phyloP scores from a whole-genome alignment of 2,888 invertebrate species.

The Dryococelus australis region DNA sequence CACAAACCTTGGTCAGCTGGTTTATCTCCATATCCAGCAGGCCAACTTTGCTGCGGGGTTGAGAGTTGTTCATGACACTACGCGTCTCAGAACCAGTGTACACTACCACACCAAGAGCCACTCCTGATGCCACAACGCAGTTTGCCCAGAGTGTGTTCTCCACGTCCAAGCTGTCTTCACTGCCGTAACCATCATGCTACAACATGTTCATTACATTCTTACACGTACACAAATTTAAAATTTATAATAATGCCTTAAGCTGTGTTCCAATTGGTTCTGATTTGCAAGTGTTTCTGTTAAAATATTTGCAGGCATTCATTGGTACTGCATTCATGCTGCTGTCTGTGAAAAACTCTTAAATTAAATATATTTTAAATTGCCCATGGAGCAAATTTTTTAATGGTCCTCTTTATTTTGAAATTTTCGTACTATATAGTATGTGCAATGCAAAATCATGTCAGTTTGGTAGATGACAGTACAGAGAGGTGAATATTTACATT shows the following conservation, averaged over 20 bases:
- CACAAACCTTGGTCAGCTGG: slow-evolving; percentile 84
- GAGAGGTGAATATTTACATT: no score
- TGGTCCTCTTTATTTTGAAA: no score
- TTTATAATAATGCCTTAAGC: background rate
- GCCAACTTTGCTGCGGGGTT: slow-evolving; percentile 95
- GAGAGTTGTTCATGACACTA: slow-evolving; percentile 98
- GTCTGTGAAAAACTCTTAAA: no score
- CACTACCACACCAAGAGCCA: slow-evolving; percentile 93
- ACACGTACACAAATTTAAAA: background rate
- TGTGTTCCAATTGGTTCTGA: no score
- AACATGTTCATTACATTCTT: slow-evolving; percentile 42
- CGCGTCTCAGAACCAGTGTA: slow-evolving; percentile 97
- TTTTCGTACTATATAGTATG: no score
- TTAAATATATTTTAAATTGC: no score
- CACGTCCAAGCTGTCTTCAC: slow-evolving; percentile 86
- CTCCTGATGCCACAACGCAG: slow-evolving; percentile 96
- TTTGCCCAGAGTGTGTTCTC: slow-evolving; percentile 99
- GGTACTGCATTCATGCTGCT: no score
- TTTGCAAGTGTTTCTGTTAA: no score
- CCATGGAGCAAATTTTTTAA: no score
- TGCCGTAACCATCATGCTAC: slow-evolving; percentile 67
- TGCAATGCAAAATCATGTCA: no score
- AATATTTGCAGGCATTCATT: no score
- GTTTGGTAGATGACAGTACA: no score
- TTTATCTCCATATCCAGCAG: slow-evolving; percentile 95